Percentiles rank a stretch among this genome's conserved stretches.
These are phyloP conservation scores for Colinus virginianus DNA, from an alignment of 2,113 vertebrate genomes.

Conservation along the genomic window DNA sequence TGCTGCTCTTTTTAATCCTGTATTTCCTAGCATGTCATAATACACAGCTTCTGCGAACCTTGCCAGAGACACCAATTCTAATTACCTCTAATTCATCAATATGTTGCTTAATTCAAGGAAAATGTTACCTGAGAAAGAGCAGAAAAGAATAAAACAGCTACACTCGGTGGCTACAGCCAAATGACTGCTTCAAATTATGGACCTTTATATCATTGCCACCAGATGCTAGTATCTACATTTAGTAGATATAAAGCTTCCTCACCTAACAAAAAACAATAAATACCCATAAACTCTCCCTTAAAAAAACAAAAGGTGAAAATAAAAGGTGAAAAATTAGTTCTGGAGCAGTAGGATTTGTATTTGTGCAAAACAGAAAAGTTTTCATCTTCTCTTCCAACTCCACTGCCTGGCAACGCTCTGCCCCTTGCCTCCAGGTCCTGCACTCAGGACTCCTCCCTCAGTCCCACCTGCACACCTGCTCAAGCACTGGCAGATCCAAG, in stretches of 20 bases:
- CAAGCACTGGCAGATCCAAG: accelerated
- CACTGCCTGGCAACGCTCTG: not conserved
- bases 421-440: not conserved
- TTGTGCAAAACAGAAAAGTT: not conserved
- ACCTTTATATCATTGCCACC: not conserved
- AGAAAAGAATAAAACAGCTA: not conserved
- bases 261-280: not conserved
- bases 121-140: not conserved
- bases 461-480: not conserved
- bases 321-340: not conserved
- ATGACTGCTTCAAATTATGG: not conserved
- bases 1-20: not conserved
- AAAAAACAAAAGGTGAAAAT: not conserved
- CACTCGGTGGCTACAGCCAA: not conserved
- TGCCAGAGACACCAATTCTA: not conserved
- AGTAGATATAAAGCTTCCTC: not conserved
- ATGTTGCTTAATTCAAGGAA: accelerated
- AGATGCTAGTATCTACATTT: accelerated
- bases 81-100: not conserved
- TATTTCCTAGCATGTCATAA: not conserved
- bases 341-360: not conserved
- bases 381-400: not conserved
- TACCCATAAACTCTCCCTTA: not conserved
- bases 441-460: not conserved
- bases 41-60: not conserved